A percentile compares a stretch with the other conserved stretches of the same genome.
Evolutionary conservation across 1,140 invertebrate genomes (phyloP).

Genomic region (Metopolophium dirhodum): DNA sequence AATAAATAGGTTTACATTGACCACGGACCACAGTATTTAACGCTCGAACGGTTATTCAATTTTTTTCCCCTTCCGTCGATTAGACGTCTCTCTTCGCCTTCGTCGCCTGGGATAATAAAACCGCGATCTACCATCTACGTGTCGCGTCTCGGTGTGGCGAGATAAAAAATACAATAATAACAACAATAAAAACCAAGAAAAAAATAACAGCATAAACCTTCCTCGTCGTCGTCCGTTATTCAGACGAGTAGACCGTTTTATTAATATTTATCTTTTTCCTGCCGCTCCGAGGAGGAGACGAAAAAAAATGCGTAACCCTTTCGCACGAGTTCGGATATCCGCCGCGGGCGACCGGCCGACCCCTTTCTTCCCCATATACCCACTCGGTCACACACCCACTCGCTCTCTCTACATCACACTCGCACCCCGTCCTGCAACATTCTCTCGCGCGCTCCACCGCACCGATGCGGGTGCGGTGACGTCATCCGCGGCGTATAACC

Average conservation of each 20-base stretch:
- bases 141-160: not conserved
- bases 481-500: constrained; percentile 29
- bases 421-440: not conserved
- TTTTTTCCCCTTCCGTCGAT: not conserved
- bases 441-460: not conserved
- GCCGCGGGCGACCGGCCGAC: not conserved
- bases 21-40: not conserved
- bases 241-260: constrained; percentile 25
- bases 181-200: not conserved
- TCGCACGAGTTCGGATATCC: constrained; percentile 31
- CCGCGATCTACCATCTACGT: not conserved
- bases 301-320: constrained; percentile 22
- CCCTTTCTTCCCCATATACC: not conserved
- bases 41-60: not conserved
- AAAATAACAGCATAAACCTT: not conserved
- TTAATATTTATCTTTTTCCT: constrained; percentile 48
- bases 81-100: not conserved
- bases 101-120: not conserved
- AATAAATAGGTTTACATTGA: not conserved
- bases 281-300: not conserved
- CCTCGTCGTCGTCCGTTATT: not conserved
- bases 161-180: not conserved
- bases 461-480: constrained; percentile 17
- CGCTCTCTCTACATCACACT: not conserved
- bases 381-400: not conserved